Base-by-base conservation (phyloP, 2,888 invertebrate species). In the Nemoura dubitans region DNA sequence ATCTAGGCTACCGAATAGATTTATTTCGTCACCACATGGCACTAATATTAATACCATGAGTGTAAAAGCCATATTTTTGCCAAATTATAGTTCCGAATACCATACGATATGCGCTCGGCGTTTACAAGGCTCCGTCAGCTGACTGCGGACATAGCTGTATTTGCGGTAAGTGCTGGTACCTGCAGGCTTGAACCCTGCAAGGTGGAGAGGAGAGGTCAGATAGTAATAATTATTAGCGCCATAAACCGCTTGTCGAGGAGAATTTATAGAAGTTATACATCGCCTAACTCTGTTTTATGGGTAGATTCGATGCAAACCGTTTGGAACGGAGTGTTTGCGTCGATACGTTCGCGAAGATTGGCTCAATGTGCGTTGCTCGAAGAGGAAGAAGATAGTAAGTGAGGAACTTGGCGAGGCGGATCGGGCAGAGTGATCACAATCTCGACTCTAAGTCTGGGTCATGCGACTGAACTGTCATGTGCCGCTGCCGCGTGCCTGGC, bases 1-100 rank as follows among this genome's bases (percentile, higher is more conserved):
- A 59, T 59, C 59, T 59, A 59, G 59, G 59, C 59, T 59, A 59
- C 59, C 59, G 59, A 59, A 59, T 59, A 21, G 59, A 59, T 59
- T 59, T 59, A 59, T 59, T 21, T 59, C 59, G 16, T 59, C 59
- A 21, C 59, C 16, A 21, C 59, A 21, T 59, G 59, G 21, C 21
- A 59, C 59, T 59, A 7, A 59, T 21, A 21, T 59, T 59, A 21
- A 59, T 59, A 59, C 3, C 59, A 21, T 21, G 36, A n/a, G n/a
- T 36, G 36, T 36, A 36, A 6, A 36, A 36, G 59, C 59, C 59
- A 21, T 59, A 59, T 59, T 59, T 59, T 59, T 59, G 59, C 16
- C 59, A 59, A 59, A 59, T 59, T 10, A 59, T 59, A 10, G 21
- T 59, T 59, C 14, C 21, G 59, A 21, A 59, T 59, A 10, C 36